phyloP scores from a whole-genome alignment of 2,888 invertebrate genomes.

The Rhodophaea formosa region DNA sequence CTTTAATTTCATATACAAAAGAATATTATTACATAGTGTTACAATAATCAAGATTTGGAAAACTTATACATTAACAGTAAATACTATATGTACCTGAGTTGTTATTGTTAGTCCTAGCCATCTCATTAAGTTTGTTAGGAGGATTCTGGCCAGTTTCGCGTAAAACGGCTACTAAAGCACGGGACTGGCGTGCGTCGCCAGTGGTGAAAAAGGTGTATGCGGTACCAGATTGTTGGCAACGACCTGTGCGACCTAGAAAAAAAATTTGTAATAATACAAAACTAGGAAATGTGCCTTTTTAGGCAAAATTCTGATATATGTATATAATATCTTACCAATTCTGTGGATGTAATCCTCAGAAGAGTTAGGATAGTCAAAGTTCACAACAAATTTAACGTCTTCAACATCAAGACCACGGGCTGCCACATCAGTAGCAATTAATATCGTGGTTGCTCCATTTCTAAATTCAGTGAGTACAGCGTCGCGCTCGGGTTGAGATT shows the following conservation, averaged over 20 bases:
- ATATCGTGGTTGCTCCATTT: constrained; percentile 91
- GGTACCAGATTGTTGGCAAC: constrained; percentile 95
- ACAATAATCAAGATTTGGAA: background rate
- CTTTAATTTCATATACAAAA: constrained; percentile 40
- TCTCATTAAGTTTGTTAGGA: constrained; percentile 88
- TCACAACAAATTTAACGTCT: constrained; percentile 98
- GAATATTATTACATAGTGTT: background rate
- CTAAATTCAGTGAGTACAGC: constrained; percentile 94
- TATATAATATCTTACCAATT: constrained; percentile 83
- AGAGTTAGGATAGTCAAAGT: constrained; percentile 98
- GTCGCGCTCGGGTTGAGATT: constrained; percentile 96
- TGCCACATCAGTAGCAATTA: constrained; percentile 98
- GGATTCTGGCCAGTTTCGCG: constrained; percentile 96
- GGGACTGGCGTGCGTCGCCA: constrained; percentile 94
- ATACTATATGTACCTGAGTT: constrained; percentile 55
- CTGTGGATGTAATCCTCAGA: constrained; percentile 99
- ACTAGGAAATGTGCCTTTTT: background rate
- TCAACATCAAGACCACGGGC: constrained; percentile 94
- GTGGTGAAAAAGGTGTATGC: constrained; percentile 98
- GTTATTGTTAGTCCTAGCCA: constrained; percentile 83
- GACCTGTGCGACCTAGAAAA: constrained; percentile 88
- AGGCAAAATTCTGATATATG: background rate
- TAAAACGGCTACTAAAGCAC: constrained; percentile 93
- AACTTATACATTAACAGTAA: too few relatives aligned
- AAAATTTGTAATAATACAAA: background rate